Evolutionary conservation across 2,888 invertebrate species (phyloP).

Genomic region (Flabesymbios commensalis): DNA sequence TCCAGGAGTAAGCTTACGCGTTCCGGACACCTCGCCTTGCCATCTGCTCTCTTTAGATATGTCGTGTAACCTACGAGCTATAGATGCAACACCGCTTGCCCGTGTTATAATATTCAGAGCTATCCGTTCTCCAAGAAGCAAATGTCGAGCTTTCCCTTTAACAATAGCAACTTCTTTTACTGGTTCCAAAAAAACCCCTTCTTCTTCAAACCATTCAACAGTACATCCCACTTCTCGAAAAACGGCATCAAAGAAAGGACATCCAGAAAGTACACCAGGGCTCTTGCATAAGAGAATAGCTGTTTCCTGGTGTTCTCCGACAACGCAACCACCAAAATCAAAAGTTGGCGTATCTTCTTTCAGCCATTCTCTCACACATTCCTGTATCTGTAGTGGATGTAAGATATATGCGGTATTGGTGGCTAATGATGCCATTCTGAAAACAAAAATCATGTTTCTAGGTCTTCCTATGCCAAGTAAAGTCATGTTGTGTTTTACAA

Average conservation of each 20-base stretch:
- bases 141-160: slow-evolving; percentile 53
- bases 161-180: slow-evolving; percentile 50
- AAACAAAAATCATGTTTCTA: too few species aligned
- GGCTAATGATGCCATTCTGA: too few species aligned
- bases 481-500: too few species aligned
- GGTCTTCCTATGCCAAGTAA: too few species aligned
- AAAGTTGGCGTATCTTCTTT: slow-evolving; percentile 58
- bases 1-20: slow-evolving; percentile 63
- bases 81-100: slow-evolving; percentile 61
- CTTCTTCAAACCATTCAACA: slow-evolving; percentile 54
- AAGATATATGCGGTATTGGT: slow-evolving; percentile 42
- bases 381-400: slow-evolving; percentile 53
- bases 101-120: slow-evolving; percentile 60
- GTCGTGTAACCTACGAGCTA: slow-evolving; percentile 41
- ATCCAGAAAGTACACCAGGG: slow-evolving; percentile 59
- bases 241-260: slow-evolving; percentile 61
- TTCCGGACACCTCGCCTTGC: slow-evolving; percentile 61
- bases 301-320: slow-evolving; percentile 53
- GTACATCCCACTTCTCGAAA: slow-evolving; percentile 58
- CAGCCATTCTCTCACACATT: slow-evolving; percentile 53
- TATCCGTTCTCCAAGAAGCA: slow-evolving; percentile 61
- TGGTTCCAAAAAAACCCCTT: slow-evolving; percentile 49
- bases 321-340: slow-evolving; percentile 59
- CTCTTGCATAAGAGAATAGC: slow-evolving; percentile 53
- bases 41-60: slow-evolving; percentile 45